Evolutionary conservation across 2,888 invertebrate genomes (phyloP).

Genomic region (Rosalia funebris): DNA sequence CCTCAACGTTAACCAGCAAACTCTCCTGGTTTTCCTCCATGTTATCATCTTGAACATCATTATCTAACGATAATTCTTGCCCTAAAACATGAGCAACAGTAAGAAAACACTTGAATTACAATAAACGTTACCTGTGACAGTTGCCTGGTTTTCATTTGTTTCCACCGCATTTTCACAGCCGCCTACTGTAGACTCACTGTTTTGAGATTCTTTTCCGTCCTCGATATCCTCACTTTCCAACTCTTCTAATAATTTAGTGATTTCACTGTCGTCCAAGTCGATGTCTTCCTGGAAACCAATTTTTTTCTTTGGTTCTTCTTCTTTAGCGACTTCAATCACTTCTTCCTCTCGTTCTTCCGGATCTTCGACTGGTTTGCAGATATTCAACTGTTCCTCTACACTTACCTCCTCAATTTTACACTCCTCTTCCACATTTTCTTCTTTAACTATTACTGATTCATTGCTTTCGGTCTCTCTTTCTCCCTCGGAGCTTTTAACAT

Average conservation of each 20-base stretch:
- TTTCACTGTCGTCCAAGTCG: conserved; percentile 58
- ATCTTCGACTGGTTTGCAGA: conserved; percentile 1
- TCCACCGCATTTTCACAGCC: background rate
- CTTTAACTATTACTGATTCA: conserved; percentile 41
- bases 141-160: background rate
- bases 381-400: conserved; percentile 4
- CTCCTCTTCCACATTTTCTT: conserved; percentile 23
- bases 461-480: background rate
- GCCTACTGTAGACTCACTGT: background rate
- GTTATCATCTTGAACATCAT: no score
- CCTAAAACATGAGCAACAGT: no score
- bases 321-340: conserved; percentile 15
- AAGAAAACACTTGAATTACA: no score
- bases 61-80: no score
- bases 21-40: no score
- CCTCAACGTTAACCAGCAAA: no score
- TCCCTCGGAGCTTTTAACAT: background rate
- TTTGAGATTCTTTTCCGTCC: conserved; percentile 5
- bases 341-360: conserved; percentile 23
- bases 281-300: conserved; percentile 56
- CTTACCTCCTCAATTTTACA: conserved; percentile 15
- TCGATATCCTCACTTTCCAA: conserved; percentile 57
- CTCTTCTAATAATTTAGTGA: conserved; percentile 58
- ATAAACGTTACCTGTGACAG: background rate
- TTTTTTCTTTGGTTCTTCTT: background rate